phyloP scores from a whole-genome alignment of 1,140 invertebrate genomes.

The Drosophila ohnishii region DNA sequence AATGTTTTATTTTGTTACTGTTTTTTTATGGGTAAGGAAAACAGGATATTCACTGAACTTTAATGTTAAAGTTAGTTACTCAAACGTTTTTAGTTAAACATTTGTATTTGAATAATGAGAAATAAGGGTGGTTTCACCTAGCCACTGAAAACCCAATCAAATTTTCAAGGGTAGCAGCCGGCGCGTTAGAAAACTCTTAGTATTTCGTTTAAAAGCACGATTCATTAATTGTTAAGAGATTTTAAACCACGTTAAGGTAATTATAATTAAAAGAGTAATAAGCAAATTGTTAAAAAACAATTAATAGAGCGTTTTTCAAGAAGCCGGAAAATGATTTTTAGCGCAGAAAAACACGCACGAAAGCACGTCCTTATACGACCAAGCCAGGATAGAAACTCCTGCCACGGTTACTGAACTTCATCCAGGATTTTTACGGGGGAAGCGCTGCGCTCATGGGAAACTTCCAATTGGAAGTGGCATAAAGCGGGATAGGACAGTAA shows the following conservation, averaged over 20 bases:
- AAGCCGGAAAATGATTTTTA: neutral
- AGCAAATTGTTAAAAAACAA: neutral
- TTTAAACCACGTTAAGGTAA: neutral
- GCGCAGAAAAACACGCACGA: slow-evolving; percentile 18
- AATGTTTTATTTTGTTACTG: slow-evolving; percentile 22
- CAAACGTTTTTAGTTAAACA: neutral
- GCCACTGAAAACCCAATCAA: slow-evolving; percentile 49
- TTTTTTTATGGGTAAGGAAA: neutral
- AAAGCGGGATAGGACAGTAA: slow-evolving; percentile 53
- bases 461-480: slow-evolving; percentile 68
- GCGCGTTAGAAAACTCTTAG: slow-evolving; percentile 39
- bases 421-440: slow-evolving; percentile 48
- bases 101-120: slow-evolving; percentile 6
- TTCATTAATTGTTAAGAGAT: neutral
- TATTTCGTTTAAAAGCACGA: neutral
- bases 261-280: too few species aligned
- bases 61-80: neutral
- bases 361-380: slow-evolving; percentile 61
- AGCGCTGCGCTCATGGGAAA: slow-evolving; percentile 39
- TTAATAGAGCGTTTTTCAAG: neutral
- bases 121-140: slow-evolving; percentile 52
- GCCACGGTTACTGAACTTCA: slow-evolving; percentile 68
- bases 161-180: slow-evolving; percentile 55
- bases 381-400: slow-evolving; percentile 65
- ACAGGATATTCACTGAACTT: neutral